Percentiles rank a stretch among this genome's conserved stretches.
These are phyloP conservation scores for Seriola quinqueradiata DNA, from an alignment of 2,113 vertebrate species.

Conservation along the genomic window DNA sequence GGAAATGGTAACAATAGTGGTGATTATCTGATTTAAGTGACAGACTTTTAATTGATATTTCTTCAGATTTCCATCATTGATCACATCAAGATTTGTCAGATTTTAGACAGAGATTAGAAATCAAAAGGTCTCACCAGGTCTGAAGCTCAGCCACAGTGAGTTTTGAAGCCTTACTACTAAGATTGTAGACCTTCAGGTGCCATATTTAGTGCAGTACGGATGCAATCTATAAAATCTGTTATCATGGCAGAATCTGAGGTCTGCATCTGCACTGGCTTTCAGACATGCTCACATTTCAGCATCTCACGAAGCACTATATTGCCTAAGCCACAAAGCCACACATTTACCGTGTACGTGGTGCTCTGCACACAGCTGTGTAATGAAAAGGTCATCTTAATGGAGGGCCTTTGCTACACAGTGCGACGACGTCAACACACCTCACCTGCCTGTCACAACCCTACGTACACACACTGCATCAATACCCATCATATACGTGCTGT, in stretches of 20 bases:
- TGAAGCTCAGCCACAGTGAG: not conserved
- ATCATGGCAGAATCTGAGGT: conserved; percentile 20
- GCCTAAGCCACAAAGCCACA: conserved; percentile 47
- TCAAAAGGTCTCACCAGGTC: not conserved
- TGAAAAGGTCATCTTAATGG: conserved; percentile 42
- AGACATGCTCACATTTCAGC: conserved; percentile 12
- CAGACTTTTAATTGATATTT: not conserved
- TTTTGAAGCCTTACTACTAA: not conserved
- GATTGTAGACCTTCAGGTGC: not conserved
- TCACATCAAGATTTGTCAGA: not conserved
- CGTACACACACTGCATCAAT: not conserved
- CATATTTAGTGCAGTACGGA: not conserved
- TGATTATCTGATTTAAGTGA: too few relatives aligned
- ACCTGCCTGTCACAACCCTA: conserved; percentile 30
- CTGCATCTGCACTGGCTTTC: conserved; percentile 12
- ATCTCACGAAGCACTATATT: not conserved
- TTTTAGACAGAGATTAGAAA: not conserved
- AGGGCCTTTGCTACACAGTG: not conserved
- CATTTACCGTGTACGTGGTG: conserved; percentile 2
- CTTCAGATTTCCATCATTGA: conserved; percentile 1
- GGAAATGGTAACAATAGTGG: too few relatives aligned
- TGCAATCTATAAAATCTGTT: conserved; percentile 18
- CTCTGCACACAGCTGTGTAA: conserved; percentile 17
- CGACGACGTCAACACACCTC: conserved; percentile 13
- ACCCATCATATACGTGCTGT: not conserved